These are phyloP conservation scores for Dicrostonyx torquatus DNA, from an alignment of 2,797 vertebrate genomes.

Conservation along the genomic window DNA sequence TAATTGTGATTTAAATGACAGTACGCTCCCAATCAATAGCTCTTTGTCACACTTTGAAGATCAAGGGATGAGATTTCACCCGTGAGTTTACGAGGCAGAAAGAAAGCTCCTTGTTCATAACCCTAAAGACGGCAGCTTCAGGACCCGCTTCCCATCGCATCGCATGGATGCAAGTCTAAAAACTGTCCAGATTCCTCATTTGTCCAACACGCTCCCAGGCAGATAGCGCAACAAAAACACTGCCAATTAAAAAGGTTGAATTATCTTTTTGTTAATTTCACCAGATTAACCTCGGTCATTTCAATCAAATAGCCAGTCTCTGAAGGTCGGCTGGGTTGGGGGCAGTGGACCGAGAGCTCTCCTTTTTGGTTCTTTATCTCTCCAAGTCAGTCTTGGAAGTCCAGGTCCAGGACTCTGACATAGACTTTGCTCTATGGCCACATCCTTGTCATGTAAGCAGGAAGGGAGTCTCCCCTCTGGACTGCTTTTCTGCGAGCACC, in stretches of 20 bases:
- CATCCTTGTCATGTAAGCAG: background rate
- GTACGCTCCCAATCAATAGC: conserved; percentile 96
- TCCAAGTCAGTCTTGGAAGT: background rate
- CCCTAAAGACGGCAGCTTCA: conserved; percentile 81
- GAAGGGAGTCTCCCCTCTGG: background rate
- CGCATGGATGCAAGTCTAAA: conserved; percentile 76
- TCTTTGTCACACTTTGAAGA: conserved; percentile 94
- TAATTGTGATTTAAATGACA: conserved; percentile 99
- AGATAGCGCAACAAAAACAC: conserved; percentile 77
- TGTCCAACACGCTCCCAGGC: conserved; percentile 78
- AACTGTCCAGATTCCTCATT: conserved; percentile 78
- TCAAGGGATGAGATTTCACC: conserved; percentile 93
- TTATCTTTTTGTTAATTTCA: conserved; percentile 67
- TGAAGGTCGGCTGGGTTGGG: background rate
- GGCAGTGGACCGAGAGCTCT: background rate
- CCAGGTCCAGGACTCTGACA: background rate
- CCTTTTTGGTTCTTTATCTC: background rate
- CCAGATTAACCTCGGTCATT: conserved; percentile 66
- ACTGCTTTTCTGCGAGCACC: background rate
- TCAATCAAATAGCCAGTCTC: background rate
- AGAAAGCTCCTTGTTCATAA: conserved; percentile 84
- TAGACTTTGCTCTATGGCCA: background rate
- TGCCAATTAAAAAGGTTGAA: conserved; percentile 67
- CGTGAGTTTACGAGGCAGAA: conserved; percentile 86
- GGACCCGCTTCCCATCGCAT: conserved; percentile 78